These are phyloP conservation scores for Phortica okadai DNA, from an alignment of 2,888 invertebrate species.

Conservation along the genomic window DNA sequence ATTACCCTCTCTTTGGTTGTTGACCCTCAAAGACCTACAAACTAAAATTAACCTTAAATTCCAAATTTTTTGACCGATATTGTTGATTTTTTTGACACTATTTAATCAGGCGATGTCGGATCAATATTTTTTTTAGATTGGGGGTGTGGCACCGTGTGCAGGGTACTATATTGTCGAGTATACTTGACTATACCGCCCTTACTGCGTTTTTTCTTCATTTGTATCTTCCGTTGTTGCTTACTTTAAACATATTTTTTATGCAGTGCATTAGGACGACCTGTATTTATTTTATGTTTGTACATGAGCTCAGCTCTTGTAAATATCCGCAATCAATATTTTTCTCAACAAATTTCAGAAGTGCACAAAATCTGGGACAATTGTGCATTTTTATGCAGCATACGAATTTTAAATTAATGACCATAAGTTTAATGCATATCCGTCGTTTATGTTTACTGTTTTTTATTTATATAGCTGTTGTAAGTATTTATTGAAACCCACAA, in stretches of 20 bases:
- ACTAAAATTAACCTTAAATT: no score
- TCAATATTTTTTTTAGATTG: no score
- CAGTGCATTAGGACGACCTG: background rate
- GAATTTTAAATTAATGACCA: slow-evolving; percentile 16
- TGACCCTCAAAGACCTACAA: no score
- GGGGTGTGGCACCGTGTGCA: no score
- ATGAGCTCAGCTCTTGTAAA: background rate
- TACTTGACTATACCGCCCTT: no score
- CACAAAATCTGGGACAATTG: slow-evolving; percentile 11
- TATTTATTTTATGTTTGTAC: slow-evolving; percentile 15
- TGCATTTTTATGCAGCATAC: slow-evolving; percentile 1
- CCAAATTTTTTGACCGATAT: no score
- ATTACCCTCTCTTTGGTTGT: no score
- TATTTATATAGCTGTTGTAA: background rate
- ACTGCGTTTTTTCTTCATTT: background rate
- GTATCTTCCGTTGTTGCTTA: slow-evolving; percentile 5
- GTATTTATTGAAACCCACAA: background rate
- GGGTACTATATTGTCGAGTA: no score
- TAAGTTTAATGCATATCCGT: slow-evolving; percentile 27
- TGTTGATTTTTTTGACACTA: no score
- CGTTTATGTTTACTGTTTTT: background rate
- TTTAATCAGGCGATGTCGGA: no score
- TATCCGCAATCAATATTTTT: slow-evolving; percentile 10
- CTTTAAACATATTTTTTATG: slow-evolving; percentile 19
- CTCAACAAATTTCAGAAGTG: background rate